Conservation (phyloP, 2,113 vertebrate species). For the Xyrauchen texanus region DNA sequence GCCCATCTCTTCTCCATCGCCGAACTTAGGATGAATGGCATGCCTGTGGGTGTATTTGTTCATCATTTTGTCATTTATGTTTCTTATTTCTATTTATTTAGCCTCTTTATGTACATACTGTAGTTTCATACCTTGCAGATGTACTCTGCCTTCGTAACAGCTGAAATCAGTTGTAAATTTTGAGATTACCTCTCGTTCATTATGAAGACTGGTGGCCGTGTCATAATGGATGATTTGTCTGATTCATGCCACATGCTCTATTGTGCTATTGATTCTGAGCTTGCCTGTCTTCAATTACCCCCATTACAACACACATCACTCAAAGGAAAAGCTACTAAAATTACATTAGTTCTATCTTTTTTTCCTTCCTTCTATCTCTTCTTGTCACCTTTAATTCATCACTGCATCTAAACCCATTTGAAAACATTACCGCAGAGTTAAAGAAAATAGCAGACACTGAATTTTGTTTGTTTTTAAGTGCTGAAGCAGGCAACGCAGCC, state of each 20-base stretch:
- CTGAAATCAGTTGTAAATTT: slow-evolving; percentile 18
- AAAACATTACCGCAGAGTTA: slow-evolving; percentile 8
- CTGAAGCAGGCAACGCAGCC: not conserved
- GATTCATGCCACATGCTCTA: slow-evolving; percentile 32
- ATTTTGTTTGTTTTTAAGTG: slow-evolving; percentile 38
- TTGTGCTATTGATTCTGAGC: slow-evolving; percentile 42
- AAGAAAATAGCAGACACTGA: slow-evolving; percentile 23
- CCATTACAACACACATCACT: slow-evolving; percentile 36
- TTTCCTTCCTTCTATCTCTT: not conserved
- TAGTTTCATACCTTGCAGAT: not conserved
- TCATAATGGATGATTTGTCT: slow-evolving; percentile 32
- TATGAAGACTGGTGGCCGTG: slow-evolving; percentile 19
- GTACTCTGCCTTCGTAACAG: slow-evolving; percentile 22
- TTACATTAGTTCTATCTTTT: slow-evolving; percentile 28
- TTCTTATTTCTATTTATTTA: not conserved
- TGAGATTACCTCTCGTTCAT: slow-evolving; percentile 16
- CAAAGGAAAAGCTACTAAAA: slow-evolving; percentile 34
- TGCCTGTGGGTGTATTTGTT: not conserved
- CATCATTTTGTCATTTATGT: not conserved
- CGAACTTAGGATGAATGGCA: not conserved
- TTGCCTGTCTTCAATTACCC: slow-evolving; percentile 35
- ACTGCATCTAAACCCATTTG: slow-evolving; percentile 29
- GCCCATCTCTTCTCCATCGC: slow-evolving; percentile 1
- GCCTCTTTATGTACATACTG: not conserved
- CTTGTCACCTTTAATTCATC: slow-evolving; percentile 34